Evolutionary conservation across 2,797 vertebrate species (phyloP), one percentile per base, ranked within the genome.

Genomic region (Mico argentatus): DNA sequence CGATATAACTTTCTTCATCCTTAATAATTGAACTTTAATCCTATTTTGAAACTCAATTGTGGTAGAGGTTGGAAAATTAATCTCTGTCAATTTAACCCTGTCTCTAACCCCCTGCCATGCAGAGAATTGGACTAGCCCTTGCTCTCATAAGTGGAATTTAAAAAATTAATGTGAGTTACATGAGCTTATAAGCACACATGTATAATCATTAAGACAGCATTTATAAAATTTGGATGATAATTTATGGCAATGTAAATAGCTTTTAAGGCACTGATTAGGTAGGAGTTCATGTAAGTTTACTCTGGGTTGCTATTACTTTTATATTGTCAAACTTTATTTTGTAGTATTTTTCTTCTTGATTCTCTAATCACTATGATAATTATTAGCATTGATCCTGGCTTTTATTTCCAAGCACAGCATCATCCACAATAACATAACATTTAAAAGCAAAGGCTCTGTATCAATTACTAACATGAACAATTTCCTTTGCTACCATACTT

Each of bases 21-120:
- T 95, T 84, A 90, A 76, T 94, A 96, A 82, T 33, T 95, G 48
- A 88, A 67, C 41, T 95, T 95, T 95, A 96, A 95, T 97, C 59
- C 55, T 94, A 86, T 86, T 85, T 96, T 97, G 30, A 90, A 77
- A 90, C 22, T 93, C 26, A 50, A 10, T 95, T 93, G 61, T 83
- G 14, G 92, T 46, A 14, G 44, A 96, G 30, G 7, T 81, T 96
- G 20, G 52, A 82, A 97, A 96, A 92, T 95, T 97, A 83, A 96
- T 96, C 13, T 48, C 13, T 48, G 57, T 84, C 85, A 92, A 7
- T 88, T 95, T 26, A 84, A 41, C 67, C 5, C 17, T 77, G 41
- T 2, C 24, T 90, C 41, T 82, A 75, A 86, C 33, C 33, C 52
- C 85, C 67, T 83, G 67, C 73, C 30, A 83, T 33, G 75, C 27